These are phyloP conservation scores for Rhinopomastus cyanomelas DNA, from an alignment of 2,113 vertebrate genomes.

Conservation along the genomic window DNA sequence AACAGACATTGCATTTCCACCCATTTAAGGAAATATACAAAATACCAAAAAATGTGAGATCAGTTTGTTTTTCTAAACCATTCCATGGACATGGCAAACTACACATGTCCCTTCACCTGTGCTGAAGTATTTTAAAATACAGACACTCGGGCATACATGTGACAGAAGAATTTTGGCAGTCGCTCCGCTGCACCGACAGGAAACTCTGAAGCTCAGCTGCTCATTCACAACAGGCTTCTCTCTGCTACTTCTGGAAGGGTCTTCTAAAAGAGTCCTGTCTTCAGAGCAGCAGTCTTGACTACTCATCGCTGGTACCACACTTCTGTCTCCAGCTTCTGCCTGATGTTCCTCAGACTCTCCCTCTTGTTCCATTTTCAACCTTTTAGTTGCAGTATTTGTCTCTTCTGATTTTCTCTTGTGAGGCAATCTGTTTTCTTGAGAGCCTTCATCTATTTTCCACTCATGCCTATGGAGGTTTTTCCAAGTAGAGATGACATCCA, in stretches of 20 bases:
- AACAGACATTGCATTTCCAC: background rate
- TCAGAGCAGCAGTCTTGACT: background rate
- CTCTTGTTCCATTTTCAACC: constrained; percentile 24
- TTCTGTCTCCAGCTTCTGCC: background rate
- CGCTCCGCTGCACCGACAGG: constrained; percentile 86
- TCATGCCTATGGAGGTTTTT: constrained; percentile 38
- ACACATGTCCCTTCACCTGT: background rate
- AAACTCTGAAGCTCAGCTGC: constrained; percentile 74
- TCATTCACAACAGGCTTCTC: background rate
- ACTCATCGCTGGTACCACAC: background rate
- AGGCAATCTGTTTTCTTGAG: background rate
- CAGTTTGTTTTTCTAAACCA: background rate
- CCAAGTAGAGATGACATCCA: constrained; percentile 67
- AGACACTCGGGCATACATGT: constrained; percentile 74
- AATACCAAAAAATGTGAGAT: background rate
- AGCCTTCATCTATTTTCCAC: background rate
- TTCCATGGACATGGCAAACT: background rate
- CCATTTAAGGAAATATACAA: background rate
- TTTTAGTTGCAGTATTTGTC: constrained; percentile 35
- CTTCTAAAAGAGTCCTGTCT: background rate
- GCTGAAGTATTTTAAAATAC: background rate
- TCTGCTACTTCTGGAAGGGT: background rate
- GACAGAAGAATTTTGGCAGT: constrained; percentile 75
- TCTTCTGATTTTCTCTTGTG: constrained; percentile 67
- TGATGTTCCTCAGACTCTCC: background rate